These are phyloP conservation scores for Nothobranchius furzeri DNA, from an alignment of 2,113 vertebrate species.

Conservation along the genomic window DNA sequence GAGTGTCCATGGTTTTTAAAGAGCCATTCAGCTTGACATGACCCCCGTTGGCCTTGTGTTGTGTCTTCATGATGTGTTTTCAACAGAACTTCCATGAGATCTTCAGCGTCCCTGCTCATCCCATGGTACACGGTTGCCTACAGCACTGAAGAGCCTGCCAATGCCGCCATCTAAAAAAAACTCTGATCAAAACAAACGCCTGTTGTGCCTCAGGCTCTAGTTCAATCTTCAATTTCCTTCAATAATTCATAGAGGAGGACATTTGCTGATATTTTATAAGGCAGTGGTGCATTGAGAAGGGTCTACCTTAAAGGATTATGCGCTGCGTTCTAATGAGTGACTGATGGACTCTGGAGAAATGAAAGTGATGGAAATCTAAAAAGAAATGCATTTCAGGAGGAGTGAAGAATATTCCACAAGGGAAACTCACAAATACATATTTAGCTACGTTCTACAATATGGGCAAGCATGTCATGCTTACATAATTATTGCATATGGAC, in stretches of 20 bases:
- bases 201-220: constrained; percentile 39
- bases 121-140: constrained; percentile 27
- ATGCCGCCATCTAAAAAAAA: constrained; percentile 41
- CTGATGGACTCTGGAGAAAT: constrained; percentile 15
- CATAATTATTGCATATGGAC: constrained; percentile 29
- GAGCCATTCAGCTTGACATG: constrained; percentile 13
- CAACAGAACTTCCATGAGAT: constrained; percentile 9
- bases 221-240: constrained; percentile 56
- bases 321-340: constrained; percentile 40
- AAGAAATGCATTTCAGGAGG: background rate
- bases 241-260: constrained; percentile 64
- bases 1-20: constrained; percentile 21
- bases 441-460: constrained; percentile 1
- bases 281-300: constrained; percentile 14
- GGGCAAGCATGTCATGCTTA: constrained; percentile 11
- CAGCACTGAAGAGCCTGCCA: constrained; percentile 31
- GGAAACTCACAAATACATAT: constrained; percentile 7
- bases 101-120: constrained; percentile 26
- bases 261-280: constrained; percentile 40
- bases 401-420: background rate
- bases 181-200: constrained; percentile 57
- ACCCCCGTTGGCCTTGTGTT: constrained; percentile 22
- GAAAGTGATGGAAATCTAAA: background rate
- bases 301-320: constrained; percentile 5
- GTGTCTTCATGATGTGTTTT: constrained; percentile 24